Base-by-base conservation (phyloP, 2,113 vertebrate genomes). In the Spea multiplicata region DNA sequence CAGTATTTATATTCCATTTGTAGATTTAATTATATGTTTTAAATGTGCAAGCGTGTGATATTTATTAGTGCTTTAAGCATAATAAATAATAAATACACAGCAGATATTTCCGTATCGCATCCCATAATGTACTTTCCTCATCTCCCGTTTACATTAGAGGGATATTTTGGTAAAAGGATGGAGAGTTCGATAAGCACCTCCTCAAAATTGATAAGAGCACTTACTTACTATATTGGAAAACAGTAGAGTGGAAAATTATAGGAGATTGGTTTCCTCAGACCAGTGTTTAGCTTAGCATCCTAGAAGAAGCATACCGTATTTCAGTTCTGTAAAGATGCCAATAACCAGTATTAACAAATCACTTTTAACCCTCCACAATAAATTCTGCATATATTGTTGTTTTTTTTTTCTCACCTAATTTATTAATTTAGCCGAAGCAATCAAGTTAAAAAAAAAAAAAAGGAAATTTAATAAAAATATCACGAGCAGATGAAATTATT, bases 231-330 rank as follows among this genome's bases (percentile, higher is more conserved):
- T 85, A 87, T 87, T 89, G 86, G 86, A 89, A 90, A 91, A 91
- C 85, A 90, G 85, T 82, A 89, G 86, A 89, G 87, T 91, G 88
- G 89, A 91, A 92, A 93, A 92, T 88, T 88, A 83, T 77, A 85
- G 75, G 84, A 89, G 84, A 87, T 84, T 88, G 86, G 78, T 87
- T 93, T 88, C 84, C 82, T 83, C 76, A 88, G 85, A 80, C 80
- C 78, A 78, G 79, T 86, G 80, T 87, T 90, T 89, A 87, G 82
- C 84, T 17, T 53, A 76, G 74, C 76, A 85, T 75, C 75, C 59
- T 84, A 78, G 86, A 74, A 89, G 84, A 85, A 75, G 86, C 84
- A 74, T 82, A 71, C 55, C 81, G 71, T 80, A 87, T 0, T 57
- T 12, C 4, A 45, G 1, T 70, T 87, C 82, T 83, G 75, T 71